phyloP scores from a whole-genome alignment of 2,888 invertebrate species.

The Chrysomela aeneicollis region DNA sequence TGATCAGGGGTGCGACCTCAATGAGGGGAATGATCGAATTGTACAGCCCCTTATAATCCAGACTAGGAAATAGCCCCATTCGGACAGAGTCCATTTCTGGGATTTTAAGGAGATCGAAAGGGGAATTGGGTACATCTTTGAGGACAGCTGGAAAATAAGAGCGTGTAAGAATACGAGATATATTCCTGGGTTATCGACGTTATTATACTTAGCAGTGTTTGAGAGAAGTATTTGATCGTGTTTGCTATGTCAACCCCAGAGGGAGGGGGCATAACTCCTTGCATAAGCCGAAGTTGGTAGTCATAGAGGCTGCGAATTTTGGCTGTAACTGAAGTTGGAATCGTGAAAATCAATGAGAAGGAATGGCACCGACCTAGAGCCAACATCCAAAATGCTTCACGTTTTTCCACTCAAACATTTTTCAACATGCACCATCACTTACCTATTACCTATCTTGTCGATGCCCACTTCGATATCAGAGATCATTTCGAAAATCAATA shows the following conservation, averaged over 20 bases:
- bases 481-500: too few species aligned
- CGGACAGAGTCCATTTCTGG: conserved; percentile 86
- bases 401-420: not conserved
- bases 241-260: conserved; percentile 96
- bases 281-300: conserved; percentile 90
- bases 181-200: not conserved
- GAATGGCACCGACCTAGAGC: conserved; percentile 34
- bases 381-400: conserved; percentile 4
- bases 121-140: conserved; percentile 95
- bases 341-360: conserved; percentile 17
- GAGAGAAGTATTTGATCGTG: conserved; percentile 97
- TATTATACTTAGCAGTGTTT: conserved; percentile 87
- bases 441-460: not conserved
- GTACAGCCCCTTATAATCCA: conserved; percentile 96
- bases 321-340: conserved; percentile 80
- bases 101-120: conserved; percentile 88
- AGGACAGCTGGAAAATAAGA: conserved; percentile 76
- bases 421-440: not conserved
- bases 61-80: conserved; percentile 92
- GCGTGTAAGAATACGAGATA: not conserved
- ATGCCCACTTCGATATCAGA: not conserved
- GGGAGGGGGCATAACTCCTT: conserved; percentile 90
- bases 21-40: conserved; percentile 89
- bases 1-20: conserved; percentile 92
- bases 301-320: conserved; percentile 98